Base-by-base conservation (phyloP, 2,113 vertebrate genomes). In the Ptilorrhoa leucosticta region DNA sequence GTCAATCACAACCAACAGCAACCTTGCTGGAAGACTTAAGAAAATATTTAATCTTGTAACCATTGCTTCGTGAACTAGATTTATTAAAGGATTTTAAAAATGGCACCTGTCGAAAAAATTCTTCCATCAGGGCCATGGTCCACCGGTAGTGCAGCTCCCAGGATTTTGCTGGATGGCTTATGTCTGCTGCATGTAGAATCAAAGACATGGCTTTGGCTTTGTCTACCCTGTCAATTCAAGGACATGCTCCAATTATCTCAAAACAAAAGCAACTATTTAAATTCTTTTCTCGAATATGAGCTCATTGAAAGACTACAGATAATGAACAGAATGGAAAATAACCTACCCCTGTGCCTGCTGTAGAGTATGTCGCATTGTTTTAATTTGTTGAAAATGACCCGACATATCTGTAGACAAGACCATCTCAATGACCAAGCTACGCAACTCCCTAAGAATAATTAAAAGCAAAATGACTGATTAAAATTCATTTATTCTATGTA, bases 361-460 rank as follows among this genome's bases (percentile, higher is more conserved):
- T 50, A 99, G 98, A 87, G 98, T 97, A 76, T 97, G 98, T 77
- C 99, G 98, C 98, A 99, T 99, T 6, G 98, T 98, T 98, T 99
- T 99, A 97, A 99, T 98, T 96, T 99, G 99, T 90, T 99, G 99
- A 89, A 99, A 99, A 97, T 99, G 99, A 88, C 99, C 99, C 8
- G 99, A 99, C 99, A 99, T 99, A 92, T 99, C 99, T 45, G 99
- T 99, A 71, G 99, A 99, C 97, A 99, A 97, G 71, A 99, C 99
- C 99, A 99, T 99, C 97, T 99, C 99, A 89, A 99, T 98, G 66
- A 99, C 99, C 95, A 99, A 97, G 64, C 97, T 97, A 71, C 99
- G 98, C 85, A 99, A 97, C 78, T 99, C 99, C 96, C 99, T 99
- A 97, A 47, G 89, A 95, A 95, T 58, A 96, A 97, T 94, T 81